phyloP scores from a whole-genome alignment of 2,888 invertebrate species.

The Orchesella flavescens region DNA sequence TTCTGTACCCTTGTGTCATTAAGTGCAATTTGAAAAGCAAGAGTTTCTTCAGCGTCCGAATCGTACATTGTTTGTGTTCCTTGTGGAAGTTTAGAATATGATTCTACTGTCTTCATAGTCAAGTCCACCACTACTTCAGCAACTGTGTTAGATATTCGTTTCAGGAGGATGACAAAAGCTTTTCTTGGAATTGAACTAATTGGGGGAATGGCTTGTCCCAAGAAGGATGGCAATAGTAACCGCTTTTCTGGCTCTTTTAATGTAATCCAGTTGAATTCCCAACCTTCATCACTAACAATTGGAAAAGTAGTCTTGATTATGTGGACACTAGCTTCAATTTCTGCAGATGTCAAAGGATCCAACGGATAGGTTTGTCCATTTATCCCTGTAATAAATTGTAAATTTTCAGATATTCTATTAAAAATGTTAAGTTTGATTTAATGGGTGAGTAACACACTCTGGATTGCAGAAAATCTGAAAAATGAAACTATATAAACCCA shows the following conservation, averaged over 20 bases:
- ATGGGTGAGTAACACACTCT: too few relatives aligned
- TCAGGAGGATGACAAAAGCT: constrained; percentile 21
- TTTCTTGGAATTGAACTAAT: constrained; percentile 34
- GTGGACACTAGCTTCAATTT: constrained; percentile 17
- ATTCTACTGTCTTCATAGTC: constrained; percentile 15
- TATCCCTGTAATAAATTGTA: too few relatives aligned
- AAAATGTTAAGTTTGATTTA: too few relatives aligned
- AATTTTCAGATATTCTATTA: too few relatives aligned
- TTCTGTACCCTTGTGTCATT: constrained; percentile 12
- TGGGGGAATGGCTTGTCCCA: constrained; percentile 6
- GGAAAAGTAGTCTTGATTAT: neutral
- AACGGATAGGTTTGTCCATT: constrained; percentile 5
- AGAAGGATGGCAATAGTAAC: constrained; percentile 40
- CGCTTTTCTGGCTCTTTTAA: constrained; percentile 50
- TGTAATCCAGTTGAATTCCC: constrained; percentile 34
- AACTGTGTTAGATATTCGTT: neutral
- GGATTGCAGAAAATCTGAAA: too few relatives aligned
- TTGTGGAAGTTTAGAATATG: neutral
- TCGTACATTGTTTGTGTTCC: constrained; percentile 11
- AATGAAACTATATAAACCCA: too few relatives aligned
- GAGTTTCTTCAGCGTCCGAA: neutral
- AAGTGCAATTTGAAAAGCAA: neutral
- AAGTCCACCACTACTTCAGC: constrained; percentile 46
- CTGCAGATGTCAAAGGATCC: constrained; percentile 24
- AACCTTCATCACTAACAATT: neutral